Evolutionary conservation across 2,797 vertebrate genomes (phyloP), one percentile per base, ranked within the genome.

Genomic region (Enteromius viviparus): DNA sequence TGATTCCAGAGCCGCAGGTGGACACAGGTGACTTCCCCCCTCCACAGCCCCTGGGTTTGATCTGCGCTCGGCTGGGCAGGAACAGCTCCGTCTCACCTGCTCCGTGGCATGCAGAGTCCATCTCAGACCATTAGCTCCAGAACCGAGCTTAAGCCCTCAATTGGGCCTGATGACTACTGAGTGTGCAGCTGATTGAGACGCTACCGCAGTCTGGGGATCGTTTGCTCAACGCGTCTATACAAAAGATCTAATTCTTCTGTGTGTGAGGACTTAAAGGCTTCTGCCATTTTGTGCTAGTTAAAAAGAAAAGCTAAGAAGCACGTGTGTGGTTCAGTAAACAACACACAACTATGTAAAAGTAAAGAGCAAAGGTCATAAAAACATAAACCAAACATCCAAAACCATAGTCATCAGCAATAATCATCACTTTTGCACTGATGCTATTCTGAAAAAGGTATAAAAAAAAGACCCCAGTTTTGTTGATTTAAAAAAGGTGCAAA

Each of bases 1-100:
- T 92, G 93, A 93, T 94, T 92, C 91, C 90, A 89, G 86, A 86
- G 87, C 84, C 82, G 34, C 88, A 87, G 87, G 87, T 88, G 89
- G 86, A 92, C 85, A 78, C 78, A 81, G 83, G 78, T 84, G 90
- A 80, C 68, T 81, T n/a, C 53, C 65, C 78, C 74, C 88, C 42
- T 0, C 78, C 87, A 89, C 85, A 87, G 79, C 89, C 91, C 42
- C 89, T 87, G 83, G 90, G 87, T 92, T 91, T 93, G 92, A 93
- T 93, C 92, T 92, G 85, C 89, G 83, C 90, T 91, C 84, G 83
- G 81, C 89, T 87, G 82, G 91, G 86, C 83, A 80, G 75, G 84
- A 78, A 87, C 84, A 84, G 78, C 83, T 51, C 83, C 47, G n/a
- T 77, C 68, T 81, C 58, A 75, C 88, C 90, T 85, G 91, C 90